Conservation (phyloP, 2,888 invertebrate genomes). For the Drosophila buzzatii region DNA sequence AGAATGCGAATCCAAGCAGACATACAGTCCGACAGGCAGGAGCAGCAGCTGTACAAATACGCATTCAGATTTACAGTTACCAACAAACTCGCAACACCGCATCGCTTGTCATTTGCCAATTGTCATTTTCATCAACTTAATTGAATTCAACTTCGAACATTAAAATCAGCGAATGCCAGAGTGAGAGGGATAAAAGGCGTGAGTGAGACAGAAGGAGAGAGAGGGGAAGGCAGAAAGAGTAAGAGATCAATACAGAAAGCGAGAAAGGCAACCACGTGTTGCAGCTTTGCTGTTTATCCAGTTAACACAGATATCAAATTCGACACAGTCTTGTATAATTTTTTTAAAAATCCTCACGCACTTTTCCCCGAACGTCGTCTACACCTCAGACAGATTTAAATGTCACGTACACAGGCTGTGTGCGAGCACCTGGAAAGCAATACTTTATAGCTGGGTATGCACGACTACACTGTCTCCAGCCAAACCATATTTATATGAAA, state of each 20-base stretch:
- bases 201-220: background rate
- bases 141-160: slow-evolving; percentile 59
- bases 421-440: background rate
- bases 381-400: slow-evolving; percentile 22
- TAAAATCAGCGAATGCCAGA: slow-evolving; percentile 4
- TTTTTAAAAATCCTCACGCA: slow-evolving; percentile 2
- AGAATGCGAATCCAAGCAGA: slow-evolving; percentile 9
- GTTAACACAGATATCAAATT: slow-evolving; percentile 17
- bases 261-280: slow-evolving; percentile 30
- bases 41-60: slow-evolving; percentile 30
- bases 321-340: slow-evolving; percentile 12
- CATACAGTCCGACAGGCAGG: background rate
- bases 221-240: background rate
- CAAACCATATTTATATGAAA: too few species aligned
- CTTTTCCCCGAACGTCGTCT: background rate
- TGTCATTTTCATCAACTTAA: slow-evolving; percentile 75
- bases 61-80: slow-evolving; percentile 41
- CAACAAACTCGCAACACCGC: background rate
- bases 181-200: background rate
- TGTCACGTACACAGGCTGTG: slow-evolving; percentile 15
- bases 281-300: slow-evolving; percentile 39
- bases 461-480: background rate
- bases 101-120: slow-evolving; percentile 50
- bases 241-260: background rate
- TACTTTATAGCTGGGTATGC: background rate